Base-by-base conservation (phyloP, 1,140 invertebrate genomes). In the Drosophila watanabei region DNA sequence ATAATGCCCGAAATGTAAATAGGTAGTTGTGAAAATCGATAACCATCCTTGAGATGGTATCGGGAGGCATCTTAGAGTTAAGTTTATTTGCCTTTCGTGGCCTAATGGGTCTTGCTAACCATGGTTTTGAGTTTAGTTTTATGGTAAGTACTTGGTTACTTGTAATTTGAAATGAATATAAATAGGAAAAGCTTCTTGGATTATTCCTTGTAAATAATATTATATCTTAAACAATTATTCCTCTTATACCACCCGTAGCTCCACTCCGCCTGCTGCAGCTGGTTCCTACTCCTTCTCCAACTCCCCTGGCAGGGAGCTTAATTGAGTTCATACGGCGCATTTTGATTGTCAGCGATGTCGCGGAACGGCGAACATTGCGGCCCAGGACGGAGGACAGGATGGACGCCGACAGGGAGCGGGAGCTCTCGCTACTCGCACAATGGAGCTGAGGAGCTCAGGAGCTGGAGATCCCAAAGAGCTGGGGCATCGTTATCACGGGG, bases 301-400 rank as follows among this genome's bases (percentile, higher is more conserved):
- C 56, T 43, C 45, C 46, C 69, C 69, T 65, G 57, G 49, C 32
- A 35, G 37, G 16, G 20, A 58, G 52, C 82, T 90, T 90, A 90
- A 90, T 90, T 90, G 86, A 86, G 86, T 90, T 90, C 86, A 86
- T 90, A 80, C 62, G 69, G 75, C 71, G 79, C 76, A 75, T 75
- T 80, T 81, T 75, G 78, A 80, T 81, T 80, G 79, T 81, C 78
- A 76, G 82, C 69, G 72, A 79, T 80, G 79, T 80, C 70, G 73
- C 58, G 49, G 59, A 75, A 33, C 66, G 33, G 49, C 54, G 68
- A 75, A 75, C 61, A 73, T 75, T 45, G 66, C 24, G 78, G 81
- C 73, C 39, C 43, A 48, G 72, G 49, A 35, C 49, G 61, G 49
- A 35, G 51, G 39, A 20, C 35, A 33, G 39, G 43, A 56, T 20